These are phyloP conservation scores for Tupiocoris notatus DNA, from an alignment of 2,888 invertebrate species.

Conservation along the genomic window DNA sequence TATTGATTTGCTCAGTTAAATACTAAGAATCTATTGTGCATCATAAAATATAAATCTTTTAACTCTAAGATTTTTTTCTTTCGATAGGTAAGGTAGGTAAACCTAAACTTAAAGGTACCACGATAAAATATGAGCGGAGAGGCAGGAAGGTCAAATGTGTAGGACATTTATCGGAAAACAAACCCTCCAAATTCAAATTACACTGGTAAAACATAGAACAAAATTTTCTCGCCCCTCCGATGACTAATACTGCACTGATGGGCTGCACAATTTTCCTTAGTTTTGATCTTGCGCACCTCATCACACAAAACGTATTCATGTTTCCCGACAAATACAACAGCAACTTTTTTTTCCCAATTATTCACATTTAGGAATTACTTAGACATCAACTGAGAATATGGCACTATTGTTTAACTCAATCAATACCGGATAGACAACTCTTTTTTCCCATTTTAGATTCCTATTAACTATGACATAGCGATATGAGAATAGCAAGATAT, in stretches of 20 bases:
- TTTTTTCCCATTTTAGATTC: slow-evolving; percentile 16
- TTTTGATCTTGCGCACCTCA: not conserved
- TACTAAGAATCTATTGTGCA: slow-evolving; percentile 35
- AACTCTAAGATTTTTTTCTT: not conserved
- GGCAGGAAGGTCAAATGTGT: slow-evolving; percentile 21
- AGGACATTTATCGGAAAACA: not conserved
- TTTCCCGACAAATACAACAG: slow-evolving; percentile 14
- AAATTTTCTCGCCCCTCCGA: not conserved
- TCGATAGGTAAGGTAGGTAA: not conserved
- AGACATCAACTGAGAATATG: slow-evolving; percentile 36
- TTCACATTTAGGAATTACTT: slow-evolving; percentile 14
- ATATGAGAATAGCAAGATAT: slow-evolving; percentile 41
- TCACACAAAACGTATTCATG: not conserved
- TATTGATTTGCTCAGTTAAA: slow-evolving; percentile 37
- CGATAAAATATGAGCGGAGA: slow-evolving; percentile 22
- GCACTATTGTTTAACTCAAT: slow-evolving; percentile 33
- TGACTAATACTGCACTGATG: not conserved
- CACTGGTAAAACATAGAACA: not conserved
- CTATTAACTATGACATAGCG: slow-evolving; percentile 41
- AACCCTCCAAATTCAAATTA: not conserved
- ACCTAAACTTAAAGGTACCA: slow-evolving; percentile 13
- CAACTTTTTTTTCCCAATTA: slow-evolving; percentile 2
- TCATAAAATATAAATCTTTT: slow-evolving; percentile 46
- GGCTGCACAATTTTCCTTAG: not conserved
- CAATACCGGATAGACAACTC: slow-evolving; percentile 27